Percentiles rank a stretch among this genome's conserved stretches.
phyloP scores from a whole-genome alignment of 2,797 vertebrate genomes.

The Pangasius sanitwongsei region DNA sequence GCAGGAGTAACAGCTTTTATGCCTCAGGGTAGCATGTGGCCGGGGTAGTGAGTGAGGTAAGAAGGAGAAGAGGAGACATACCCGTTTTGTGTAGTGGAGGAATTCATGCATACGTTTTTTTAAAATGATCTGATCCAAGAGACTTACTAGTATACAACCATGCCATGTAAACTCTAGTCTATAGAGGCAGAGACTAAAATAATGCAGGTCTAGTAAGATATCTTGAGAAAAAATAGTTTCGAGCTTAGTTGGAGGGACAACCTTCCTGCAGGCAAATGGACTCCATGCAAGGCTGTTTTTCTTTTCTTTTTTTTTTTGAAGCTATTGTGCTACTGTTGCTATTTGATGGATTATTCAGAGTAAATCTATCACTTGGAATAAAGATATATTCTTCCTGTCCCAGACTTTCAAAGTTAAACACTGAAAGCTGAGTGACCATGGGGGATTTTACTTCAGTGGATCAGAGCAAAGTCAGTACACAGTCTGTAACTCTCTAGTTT shows the following conservation, averaged over 20 bases:
- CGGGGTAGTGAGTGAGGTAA: background rate
- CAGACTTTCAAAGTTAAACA: slow-evolving; percentile 11
- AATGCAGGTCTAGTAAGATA: background rate
- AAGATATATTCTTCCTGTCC: slow-evolving; percentile 33
- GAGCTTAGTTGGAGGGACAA: background rate
- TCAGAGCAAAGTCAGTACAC: background rate
- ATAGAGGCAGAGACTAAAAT: background rate
- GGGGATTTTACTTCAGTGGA: background rate
- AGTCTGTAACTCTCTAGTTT: background rate
- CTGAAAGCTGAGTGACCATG: slow-evolving; percentile 3
- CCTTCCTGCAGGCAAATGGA: slow-evolving; percentile 32
- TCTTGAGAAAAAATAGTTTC: background rate
- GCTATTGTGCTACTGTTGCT: background rate
- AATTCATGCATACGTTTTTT: background rate
- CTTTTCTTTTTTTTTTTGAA: background rate
- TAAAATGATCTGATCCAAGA: background rate
- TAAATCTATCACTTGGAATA: slow-evolving; percentile 47
- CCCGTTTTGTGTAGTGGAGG: background rate
- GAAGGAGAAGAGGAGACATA: background rate
- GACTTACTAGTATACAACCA: background rate
- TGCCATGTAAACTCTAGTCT: background rate
- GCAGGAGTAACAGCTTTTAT: background rate
- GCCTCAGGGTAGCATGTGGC: background rate
- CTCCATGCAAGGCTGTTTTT: background rate
- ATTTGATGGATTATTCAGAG: slow-evolving; percentile 36